Evolutionary conservation across 2,797 vertebrate species (phyloP).

Genomic region (Mallotus villosus): DNA sequence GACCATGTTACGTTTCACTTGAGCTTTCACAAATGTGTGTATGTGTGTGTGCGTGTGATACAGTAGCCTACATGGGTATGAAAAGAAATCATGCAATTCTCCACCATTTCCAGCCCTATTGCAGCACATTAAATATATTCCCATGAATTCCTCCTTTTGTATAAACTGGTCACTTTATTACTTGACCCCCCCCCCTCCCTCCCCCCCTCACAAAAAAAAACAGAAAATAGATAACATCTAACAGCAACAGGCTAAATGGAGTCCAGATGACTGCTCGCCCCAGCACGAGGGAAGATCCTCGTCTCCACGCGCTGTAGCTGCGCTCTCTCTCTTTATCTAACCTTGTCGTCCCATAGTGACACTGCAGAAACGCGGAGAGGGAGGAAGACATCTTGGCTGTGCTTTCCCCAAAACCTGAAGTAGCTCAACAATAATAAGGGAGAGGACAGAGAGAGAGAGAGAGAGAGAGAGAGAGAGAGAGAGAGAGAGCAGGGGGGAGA

Average conservation of each 20-base stretch:
- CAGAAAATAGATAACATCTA: conserved; percentile 49
- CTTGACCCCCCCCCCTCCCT: no score
- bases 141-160: no score
- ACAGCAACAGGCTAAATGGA: conserved; percentile 53
- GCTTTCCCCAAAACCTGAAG: conserved; percentile 39
- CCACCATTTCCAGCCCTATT: no score
- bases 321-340: conserved; percentile 48
- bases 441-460: conserved; percentile 43
- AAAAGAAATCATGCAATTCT: no score
- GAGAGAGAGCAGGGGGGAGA: conserved; percentile 56
- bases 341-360: conserved; percentile 54
- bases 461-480: conserved; percentile 40
- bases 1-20: no score
- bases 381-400: conserved; percentile 37
- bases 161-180: no score
- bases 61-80: no score
- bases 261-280: conserved; percentile 43
- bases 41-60: no score
- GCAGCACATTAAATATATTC: no score
- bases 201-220: not conserved
- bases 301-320: conserved; percentile 22
- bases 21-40: no score
- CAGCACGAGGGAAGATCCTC: conserved; percentile 28
- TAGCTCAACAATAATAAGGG: conserved; percentile 62
- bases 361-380: conserved; percentile 30